Evolutionary conservation across 2,113 vertebrate genomes (phyloP), one percentile per base, ranked within the genome.

Genomic region (Syngnathus floridae): DNA sequence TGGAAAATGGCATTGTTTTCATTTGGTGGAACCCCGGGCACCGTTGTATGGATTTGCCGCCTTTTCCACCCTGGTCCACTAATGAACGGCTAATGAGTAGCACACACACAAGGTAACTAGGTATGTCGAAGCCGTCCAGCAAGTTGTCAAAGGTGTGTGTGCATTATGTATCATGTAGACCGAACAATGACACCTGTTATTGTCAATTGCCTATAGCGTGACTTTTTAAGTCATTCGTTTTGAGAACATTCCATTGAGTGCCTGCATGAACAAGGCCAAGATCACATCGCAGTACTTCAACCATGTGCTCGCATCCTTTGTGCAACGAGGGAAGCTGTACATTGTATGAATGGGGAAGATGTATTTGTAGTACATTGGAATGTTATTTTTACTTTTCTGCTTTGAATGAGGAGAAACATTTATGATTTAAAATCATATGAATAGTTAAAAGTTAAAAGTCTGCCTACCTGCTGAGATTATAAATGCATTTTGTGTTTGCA

Each of bases 291-390:
- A 21, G 52, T 21, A 48, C 43, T 22, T 38, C 1, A 41, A 56
- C 73, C 78, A 78, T 64, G 81, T 78, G 81, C 72, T 71, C 56
- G 1, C 63, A 1, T 69, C 69, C 48, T 51, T 75, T 51, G 69
- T 78, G 54, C 37, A 36, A 46, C 22, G 26, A 31, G 26, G 26
- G 26, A 61, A 43, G 37, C 59, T 16, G 9, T 13, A 26, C 13
- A 59, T 61, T 61, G 21, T 12, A 41, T 4, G n/a, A 21, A 16
- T 41, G 37, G 11, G 12, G 57, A 19, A 1, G 40, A 26, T 41
- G 1, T 21, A 61, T 43, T 16, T 43, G 11, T 22, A 16, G 6
- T 14, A 26, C 6, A 43, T 16, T 16, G 22, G 3, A 43, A 61
- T n/a, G 3, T 22, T 3, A 3, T 31, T 31, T 54, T 26, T 22